A percentile compares a stretch with the other conserved stretches of the same genome.
Evolutionary conservation across 2,113 vertebrate genomes (phyloP).

Genomic region (Dasyurus viverrinus): DNA sequence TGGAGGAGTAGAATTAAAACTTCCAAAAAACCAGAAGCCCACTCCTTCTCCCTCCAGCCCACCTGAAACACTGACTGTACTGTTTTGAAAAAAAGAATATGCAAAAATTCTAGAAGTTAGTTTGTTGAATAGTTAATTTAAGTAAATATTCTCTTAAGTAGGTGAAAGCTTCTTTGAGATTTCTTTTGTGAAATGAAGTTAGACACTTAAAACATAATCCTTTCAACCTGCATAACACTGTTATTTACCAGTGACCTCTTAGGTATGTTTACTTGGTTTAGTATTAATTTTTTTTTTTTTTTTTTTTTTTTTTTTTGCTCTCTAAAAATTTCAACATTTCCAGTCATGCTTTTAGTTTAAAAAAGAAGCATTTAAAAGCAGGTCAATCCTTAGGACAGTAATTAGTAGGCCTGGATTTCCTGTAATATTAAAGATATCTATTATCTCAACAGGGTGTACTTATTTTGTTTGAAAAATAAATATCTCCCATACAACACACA

Average conservation of each 20-base stretch:
- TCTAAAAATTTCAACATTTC: slow-evolving; percentile 9
- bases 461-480: slow-evolving; percentile 52
- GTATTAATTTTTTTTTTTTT: not conserved
- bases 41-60: not conserved
- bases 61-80: not conserved
- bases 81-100: not conserved
- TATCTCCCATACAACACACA: not conserved
- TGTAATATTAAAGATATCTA: not conserved
- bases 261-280: slow-evolving; percentile 13
- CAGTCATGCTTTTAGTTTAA: not conserved
- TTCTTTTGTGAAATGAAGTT: slow-evolving; percentile 50
- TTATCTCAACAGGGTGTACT: not conserved
- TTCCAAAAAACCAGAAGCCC: not conserved
- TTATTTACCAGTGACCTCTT: slow-evolving; percentile 3
- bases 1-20: not conserved
- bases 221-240: slow-evolving; percentile 31
- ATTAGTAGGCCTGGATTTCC: not conserved
- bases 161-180: slow-evolving; percentile 32
- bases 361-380: not conserved
- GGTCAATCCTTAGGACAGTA: not conserved
- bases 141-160: slow-evolving; percentile 45
- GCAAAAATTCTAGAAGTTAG: not conserved
- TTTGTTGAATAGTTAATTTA: not conserved
- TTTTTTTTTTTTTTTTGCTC: not conserved
- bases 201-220: slow-evolving; percentile 45